Evolutionary conservation across 2,888 invertebrate genomes (phyloP).

Genomic region (Pyrocoelia pectoralis): DNA sequence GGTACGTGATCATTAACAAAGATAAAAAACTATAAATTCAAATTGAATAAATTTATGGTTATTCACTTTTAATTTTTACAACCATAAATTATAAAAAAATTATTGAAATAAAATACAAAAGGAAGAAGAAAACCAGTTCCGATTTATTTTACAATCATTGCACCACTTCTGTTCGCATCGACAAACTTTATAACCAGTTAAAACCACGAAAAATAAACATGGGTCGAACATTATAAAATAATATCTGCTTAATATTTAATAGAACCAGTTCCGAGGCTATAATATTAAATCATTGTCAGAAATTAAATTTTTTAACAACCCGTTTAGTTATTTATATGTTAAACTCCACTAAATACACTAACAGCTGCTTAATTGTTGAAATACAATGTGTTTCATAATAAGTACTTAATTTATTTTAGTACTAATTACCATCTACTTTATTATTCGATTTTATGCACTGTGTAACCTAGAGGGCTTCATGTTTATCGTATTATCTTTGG

Average conservation of each 20-base stretch:
- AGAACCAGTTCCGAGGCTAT: constrained; percentile 53
- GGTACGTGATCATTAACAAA: not conserved
- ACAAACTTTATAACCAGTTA: constrained; percentile 39
- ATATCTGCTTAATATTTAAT: constrained; percentile 57
- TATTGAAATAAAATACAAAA: constrained; percentile 27
- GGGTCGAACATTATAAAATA: constrained; percentile 52
- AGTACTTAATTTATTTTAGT: constrained; percentile 56
- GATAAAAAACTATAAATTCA: not conserved
- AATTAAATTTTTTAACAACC: constrained; percentile 55
- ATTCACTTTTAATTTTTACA: not conserved
- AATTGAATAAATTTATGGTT: not conserved
- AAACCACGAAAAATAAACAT: constrained; percentile 49
- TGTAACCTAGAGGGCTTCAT: not conserved
- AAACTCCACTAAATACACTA: constrained; percentile 51
- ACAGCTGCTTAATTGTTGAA: constrained; percentile 56
- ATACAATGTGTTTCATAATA: constrained; percentile 56
- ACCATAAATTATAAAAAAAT: not conserved
- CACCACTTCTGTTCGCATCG: constrained; percentile 49
- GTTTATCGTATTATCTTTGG: not conserved
- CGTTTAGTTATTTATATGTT: constrained; percentile 54
- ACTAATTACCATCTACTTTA: constrained; percentile 49
- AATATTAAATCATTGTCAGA: constrained; percentile 57
- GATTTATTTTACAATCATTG: constrained; percentile 50
- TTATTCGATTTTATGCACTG: constrained; percentile 13
- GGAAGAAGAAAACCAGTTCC: constrained; percentile 46